phyloP scores from a whole-genome alignment of 2,888 invertebrate species.

The Torymus auratus region DNA sequence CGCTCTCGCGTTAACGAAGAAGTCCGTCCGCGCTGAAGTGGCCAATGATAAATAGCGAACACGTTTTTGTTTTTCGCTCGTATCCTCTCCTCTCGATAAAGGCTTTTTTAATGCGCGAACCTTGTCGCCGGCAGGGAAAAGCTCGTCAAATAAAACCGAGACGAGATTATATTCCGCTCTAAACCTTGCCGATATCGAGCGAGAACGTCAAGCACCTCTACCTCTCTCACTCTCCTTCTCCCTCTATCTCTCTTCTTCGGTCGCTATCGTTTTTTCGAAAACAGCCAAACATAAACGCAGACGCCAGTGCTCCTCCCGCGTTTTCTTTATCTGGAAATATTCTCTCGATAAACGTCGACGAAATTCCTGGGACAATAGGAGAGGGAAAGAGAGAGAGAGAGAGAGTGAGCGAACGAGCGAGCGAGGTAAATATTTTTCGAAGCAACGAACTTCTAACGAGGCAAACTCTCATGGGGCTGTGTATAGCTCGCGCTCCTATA shows the following conservation, averaged over 20 bases:
- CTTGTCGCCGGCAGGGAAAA: slow-evolving; percentile 34
- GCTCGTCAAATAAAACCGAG: neutral
- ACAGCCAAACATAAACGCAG: neutral
- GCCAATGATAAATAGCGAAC: slow-evolving; percentile 48
- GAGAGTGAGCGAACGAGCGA: neutral
- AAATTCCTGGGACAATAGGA: slow-evolving; percentile 51
- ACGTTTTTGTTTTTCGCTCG: slow-evolving; percentile 25
- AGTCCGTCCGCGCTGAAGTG: slow-evolving; percentile 1
- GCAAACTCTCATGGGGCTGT: slow-evolving; percentile 46
- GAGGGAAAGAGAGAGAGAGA: slow-evolving; percentile 7
- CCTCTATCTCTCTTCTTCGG: neutral
- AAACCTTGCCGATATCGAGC: neutral
- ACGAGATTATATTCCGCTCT: neutral
- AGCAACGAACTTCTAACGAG: slow-evolving; percentile 53
- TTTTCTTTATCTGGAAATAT: slow-evolving; percentile 47
- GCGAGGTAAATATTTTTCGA: slow-evolving; percentile 48
- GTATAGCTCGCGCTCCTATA: no score
- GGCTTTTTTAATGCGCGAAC: slow-evolving; percentile 46
- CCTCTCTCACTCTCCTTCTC: neutral
- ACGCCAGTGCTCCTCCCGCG: neutral
- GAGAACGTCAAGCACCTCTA: neutral
- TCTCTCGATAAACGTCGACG: slow-evolving; percentile 40
- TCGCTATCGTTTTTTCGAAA: neutral
- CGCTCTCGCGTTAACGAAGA: slow-evolving; percentile 28
- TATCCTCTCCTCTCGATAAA: slow-evolving; percentile 13